These are phyloP conservation scores for Lycopodina hypogea DNA, from an alignment of 37 sponge, comb jelly and placozoan species.

Conservation along the genomic window DNA sequence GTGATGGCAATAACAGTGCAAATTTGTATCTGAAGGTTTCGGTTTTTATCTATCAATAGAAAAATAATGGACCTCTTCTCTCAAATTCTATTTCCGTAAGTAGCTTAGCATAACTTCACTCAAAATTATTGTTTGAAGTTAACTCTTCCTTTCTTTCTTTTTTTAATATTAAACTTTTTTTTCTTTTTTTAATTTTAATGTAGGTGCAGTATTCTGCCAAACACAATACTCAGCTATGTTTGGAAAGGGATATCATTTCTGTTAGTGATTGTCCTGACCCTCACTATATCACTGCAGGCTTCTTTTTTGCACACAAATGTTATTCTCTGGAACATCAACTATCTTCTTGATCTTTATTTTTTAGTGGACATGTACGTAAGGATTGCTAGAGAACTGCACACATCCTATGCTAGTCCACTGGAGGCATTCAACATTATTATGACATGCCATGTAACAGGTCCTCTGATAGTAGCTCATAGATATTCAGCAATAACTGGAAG, in stretches of 20 bases:
- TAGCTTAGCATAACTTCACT: too few relatives aligned
- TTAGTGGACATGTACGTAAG: conserved; percentile 66
- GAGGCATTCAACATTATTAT: too few relatives aligned
- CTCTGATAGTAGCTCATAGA: too few relatives aligned
- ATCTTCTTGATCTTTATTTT: conserved; percentile 57
- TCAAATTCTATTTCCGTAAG: too few relatives aligned
- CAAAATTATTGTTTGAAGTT: background rate
- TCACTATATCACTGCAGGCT: conserved; percentile 68
- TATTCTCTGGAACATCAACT: conserved; percentile 60
- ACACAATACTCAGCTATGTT: conserved; percentile 19
- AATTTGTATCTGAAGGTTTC: background rate
- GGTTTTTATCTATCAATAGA: background rate
- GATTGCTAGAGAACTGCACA: too few relatives aligned
- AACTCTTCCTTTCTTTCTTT: background rate
- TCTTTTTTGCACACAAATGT: conserved; percentile 40
- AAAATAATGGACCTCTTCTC: background rate
- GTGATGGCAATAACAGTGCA: background rate
- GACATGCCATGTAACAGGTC: too few relatives aligned
- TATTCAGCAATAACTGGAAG: too few relatives aligned
- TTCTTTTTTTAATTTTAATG: background rate
- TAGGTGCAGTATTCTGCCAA: conserved; percentile 64
- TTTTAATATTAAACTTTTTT: background rate
- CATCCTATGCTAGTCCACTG: too few relatives aligned
- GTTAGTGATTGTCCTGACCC: conserved; percentile 17
- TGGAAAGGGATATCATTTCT: conserved; percentile 55